phyloP scores from a whole-genome alignment of 2,888 invertebrate species.

The Nematopogon swammerdamellus region DNA sequence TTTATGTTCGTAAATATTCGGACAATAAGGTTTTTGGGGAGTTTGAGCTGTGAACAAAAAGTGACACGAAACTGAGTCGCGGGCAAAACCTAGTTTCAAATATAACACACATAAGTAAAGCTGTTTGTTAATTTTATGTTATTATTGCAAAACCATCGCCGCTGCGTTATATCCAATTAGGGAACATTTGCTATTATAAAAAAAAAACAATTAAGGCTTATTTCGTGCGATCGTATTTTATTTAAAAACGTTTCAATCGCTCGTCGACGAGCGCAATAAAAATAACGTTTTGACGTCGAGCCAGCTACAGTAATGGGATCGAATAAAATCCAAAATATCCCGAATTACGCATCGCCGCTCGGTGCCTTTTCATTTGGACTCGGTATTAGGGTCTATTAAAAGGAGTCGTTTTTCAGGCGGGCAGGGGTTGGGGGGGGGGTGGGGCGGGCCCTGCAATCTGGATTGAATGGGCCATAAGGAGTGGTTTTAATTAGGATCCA shows the following conservation, averaged over 20 bases:
- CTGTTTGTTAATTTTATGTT: too few relatives aligned
- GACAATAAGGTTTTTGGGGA: too few relatives aligned
- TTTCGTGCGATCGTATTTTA: background rate
- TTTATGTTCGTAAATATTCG: too few relatives aligned
- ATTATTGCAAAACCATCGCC: too few relatives aligned
- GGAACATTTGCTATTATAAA: too few relatives aligned
- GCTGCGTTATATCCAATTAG: too few relatives aligned
- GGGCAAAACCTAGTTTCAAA: too few relatives aligned
- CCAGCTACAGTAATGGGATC: background rate
- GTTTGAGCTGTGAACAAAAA: too few relatives aligned
- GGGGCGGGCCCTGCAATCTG: background rate
- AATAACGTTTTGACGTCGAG: background rate
- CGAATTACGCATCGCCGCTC: background rate
- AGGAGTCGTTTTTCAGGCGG: background rate
- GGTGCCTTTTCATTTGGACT: background rate
- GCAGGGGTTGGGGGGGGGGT: background rate
- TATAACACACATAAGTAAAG: too few relatives aligned
- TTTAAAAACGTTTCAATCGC: background rate
- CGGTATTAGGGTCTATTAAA: background rate
- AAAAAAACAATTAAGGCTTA: too few relatives aligned
- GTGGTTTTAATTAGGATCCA: constrained; percentile 10
- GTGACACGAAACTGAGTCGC: too few relatives aligned
- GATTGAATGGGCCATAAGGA: constrained; percentile 9
- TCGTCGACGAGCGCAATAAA: background rate
- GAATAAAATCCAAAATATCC: background rate